Percentiles rank a stretch among this genome's conserved stretches.
phyloP scores from a whole-genome alignment of 1,140 invertebrate species.

The Caenorhabditis briggsae region DNA sequence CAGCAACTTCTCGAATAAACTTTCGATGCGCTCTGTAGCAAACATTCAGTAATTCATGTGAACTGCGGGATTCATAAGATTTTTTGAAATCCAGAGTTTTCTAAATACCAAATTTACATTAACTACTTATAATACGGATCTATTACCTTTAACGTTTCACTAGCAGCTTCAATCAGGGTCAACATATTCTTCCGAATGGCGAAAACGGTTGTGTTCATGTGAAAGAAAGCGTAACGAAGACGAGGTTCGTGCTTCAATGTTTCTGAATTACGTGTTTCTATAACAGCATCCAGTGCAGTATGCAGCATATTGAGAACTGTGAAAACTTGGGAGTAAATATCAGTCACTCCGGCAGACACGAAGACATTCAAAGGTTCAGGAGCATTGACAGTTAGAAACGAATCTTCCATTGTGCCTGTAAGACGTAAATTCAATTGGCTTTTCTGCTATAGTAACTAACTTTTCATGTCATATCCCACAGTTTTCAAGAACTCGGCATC shows the following conservation, averaged over 20 bases:
- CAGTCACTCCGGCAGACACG: background rate
- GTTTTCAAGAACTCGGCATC: constrained; percentile 22
- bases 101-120: background rate
- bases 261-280: constrained; percentile 16
- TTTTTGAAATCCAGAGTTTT: constrained; percentile 1
- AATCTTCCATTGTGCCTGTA: constrained; percentile 15
- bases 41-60: constrained; percentile 24
- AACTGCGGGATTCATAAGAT: background rate
- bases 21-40: constrained; percentile 9
- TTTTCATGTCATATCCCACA: constrained; percentile 12
- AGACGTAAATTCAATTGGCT: background rate
- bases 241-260: constrained; percentile 16
- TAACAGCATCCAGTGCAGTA: constrained; percentile 7
- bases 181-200: constrained; percentile 38
- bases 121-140: background rate
- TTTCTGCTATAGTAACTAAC: background rate
- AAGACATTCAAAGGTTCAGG: constrained; percentile 28
- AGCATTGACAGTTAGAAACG: constrained; percentile 6
- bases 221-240: constrained; percentile 45
- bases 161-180: constrained; percentile 6
- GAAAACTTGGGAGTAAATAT: constrained; percentile 35
- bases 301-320: constrained; percentile 22
- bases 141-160: constrained; percentile 9
- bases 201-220: constrained; percentile 26
- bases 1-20: constrained; percentile 33